Evolutionary conservation across 2,888 invertebrate genomes (phyloP), one percentile per base, ranked within the genome.

Genomic region (Chymomyza caudatula): DNA sequence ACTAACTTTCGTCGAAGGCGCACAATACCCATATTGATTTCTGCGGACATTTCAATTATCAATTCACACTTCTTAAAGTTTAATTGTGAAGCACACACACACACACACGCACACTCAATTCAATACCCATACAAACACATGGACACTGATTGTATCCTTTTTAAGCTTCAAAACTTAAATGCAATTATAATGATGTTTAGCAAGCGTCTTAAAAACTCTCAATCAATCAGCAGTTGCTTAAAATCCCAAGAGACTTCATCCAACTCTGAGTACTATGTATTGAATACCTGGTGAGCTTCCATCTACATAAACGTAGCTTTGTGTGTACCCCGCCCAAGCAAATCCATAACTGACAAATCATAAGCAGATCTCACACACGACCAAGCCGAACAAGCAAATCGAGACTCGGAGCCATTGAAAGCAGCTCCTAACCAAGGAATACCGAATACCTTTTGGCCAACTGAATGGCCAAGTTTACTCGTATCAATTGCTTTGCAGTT

Each of bases 141-240:
- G 8, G 3, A 37, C 11, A 11, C 2, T 37, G 11, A 37, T n/a
- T n/a, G n/a, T n/a, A 37, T 37, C 29, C 11, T 37, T 37, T 37
- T 37, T 5, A 4, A 25, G 25, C 25, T 25, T 25, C 25, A 5
- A 25, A 37, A 37, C 29, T 37, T 11, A 37, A 37, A 37, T 37
- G 29, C 29, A 37, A 37, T 37, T 37, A 37, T 37, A 37, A 37
- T 37, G 11, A 37, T 37, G 8, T 37, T 37, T 11, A 11, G 29
- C 29, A 37, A 37, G 29, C 29, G 29, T 2, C 29, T 37, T 37
- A 37, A 66, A 74, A 69, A 73, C 68, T 19, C 76, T 79, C 78
- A 78, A 79, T 84, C 82, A 79, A 81, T 79, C 85, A 84, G 78
- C 82, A 76, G 85, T 77, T 73, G 77, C 73, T 72, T 11, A 37